A percentile compares a stretch with the other conserved stretches of the same genome.
These are phyloP conservation scores for Eilema sororculum DNA, from an alignment of 2,888 invertebrate species.

Conservation along the genomic window DNA sequence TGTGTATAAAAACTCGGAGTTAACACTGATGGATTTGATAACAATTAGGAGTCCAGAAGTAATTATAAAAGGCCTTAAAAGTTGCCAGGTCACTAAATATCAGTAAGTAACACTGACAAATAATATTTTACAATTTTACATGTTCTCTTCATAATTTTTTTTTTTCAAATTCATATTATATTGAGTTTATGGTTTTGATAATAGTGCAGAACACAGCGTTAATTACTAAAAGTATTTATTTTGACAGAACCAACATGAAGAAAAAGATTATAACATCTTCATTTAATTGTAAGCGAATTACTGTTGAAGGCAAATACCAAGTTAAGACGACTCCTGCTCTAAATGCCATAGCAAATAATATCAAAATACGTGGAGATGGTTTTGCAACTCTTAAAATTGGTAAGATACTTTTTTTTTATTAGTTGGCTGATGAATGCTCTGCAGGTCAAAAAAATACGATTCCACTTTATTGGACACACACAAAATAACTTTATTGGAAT, in stretches of 20 bases:
- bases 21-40: slow-evolving; percentile 25
- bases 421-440: too few species aligned
- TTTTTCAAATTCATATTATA: too few species aligned
- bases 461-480: too few species aligned
- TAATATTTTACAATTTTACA: too few species aligned
- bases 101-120: slow-evolving; percentile 26
- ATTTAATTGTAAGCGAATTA: slow-evolving; percentile 26
- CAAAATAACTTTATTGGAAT: too few species aligned
- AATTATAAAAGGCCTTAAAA: slow-evolving; percentile 30
- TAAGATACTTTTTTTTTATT: not conserved
- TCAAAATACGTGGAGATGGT: slow-evolving; percentile 32
- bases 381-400: not conserved
- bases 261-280: not conserved
- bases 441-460: too few species aligned
- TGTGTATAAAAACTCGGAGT: slow-evolving; percentile 9
- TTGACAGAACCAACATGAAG: not conserved
- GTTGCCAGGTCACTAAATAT: slow-evolving; percentile 14
- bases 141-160: too few species aligned
- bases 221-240: not conserved
- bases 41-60: slow-evolving; percentile 23
- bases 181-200: too few species aligned
- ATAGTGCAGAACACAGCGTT: too few species aligned
- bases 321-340: slow-evolving; percentile 28
- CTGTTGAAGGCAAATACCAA: slow-evolving; percentile 24
- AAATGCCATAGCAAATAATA: slow-evolving; percentile 25